phyloP scores from a whole-genome alignment of 2,888 invertebrate genomes.

The Enoplolaimus lenunculus region DNA sequence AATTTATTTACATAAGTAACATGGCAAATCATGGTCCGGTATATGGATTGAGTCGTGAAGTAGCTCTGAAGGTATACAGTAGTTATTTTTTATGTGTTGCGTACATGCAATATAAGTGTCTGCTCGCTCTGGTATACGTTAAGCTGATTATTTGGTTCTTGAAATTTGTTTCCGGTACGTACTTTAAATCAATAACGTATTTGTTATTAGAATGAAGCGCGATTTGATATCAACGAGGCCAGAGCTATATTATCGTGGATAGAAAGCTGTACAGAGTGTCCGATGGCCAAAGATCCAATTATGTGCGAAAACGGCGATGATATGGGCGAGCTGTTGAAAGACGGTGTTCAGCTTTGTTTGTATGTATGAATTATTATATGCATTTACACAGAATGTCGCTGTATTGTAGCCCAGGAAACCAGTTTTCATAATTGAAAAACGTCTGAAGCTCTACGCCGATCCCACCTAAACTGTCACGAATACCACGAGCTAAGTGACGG shows the following conservation, averaged over 20 bases:
- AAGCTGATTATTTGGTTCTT: constrained; percentile 5
- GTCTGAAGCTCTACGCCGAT: too few relatives aligned
- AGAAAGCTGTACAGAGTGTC: constrained; percentile 33
- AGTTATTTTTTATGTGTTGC: too few relatives aligned
- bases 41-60: constrained; percentile 39
- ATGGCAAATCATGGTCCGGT: constrained; percentile 42
- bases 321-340: constrained; percentile 44
- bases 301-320: constrained; percentile 32
- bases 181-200: constrained; percentile 20
- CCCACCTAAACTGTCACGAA: too few relatives aligned
- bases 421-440: background rate
- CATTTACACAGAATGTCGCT: background rate
- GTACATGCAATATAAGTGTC: too few relatives aligned
- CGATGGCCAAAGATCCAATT: background rate
- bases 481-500: too few relatives aligned
- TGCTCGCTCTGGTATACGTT: too few relatives aligned
- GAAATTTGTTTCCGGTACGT: background rate
- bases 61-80: constrained; percentile 37
- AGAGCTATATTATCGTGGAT: constrained; percentile 45
- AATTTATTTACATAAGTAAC: too few relatives aligned
- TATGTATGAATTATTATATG: constrained; percentile 31
- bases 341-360: constrained; percentile 46
- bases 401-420: background rate
- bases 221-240: constrained; percentile 45
- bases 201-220: constrained; percentile 47